Conservation (phyloP, 2,888 invertebrate species). For the Apamea anceps region DNA sequence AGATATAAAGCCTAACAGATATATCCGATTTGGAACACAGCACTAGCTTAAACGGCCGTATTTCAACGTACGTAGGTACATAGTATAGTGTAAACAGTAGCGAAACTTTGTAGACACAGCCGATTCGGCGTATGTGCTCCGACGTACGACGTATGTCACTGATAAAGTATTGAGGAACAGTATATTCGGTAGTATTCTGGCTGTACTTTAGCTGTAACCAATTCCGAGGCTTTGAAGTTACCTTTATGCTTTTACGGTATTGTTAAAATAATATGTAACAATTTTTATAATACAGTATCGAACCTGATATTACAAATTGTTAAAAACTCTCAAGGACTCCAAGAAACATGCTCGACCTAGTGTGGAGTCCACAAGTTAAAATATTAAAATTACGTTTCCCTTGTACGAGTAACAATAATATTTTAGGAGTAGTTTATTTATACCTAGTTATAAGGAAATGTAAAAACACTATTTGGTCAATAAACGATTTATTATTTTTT, state of each 20-base stretch:
- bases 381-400: too few relatives aligned
- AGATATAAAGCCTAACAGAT: constrained; percentile 36
- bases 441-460: too few relatives aligned
- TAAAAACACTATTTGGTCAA: too few relatives aligned
- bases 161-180: constrained; percentile 33
- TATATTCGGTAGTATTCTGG: not conserved
- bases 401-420: too few relatives aligned
- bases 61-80: constrained; percentile 26
- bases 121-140: constrained; percentile 11
- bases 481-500: too few relatives aligned
- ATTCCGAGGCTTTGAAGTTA: not conserved
- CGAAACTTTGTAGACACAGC: constrained; percentile 18
- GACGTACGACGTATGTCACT: constrained; percentile 7
- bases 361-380: too few relatives aligned
- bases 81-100: constrained; percentile 36
- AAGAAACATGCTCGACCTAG: too few relatives aligned
- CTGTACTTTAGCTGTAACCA: not conserved
- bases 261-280: too few relatives aligned
- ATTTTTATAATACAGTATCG: too few relatives aligned
- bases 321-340: too few relatives aligned
- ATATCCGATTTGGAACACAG: constrained; percentile 23
- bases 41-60: constrained; percentile 29
- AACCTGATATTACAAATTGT: too few relatives aligned
- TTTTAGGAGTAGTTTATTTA: too few relatives aligned
- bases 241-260: not conserved